Evolutionary conservation across 2,888 invertebrate species (phyloP).

Genomic region (Andrena flavipes): DNA sequence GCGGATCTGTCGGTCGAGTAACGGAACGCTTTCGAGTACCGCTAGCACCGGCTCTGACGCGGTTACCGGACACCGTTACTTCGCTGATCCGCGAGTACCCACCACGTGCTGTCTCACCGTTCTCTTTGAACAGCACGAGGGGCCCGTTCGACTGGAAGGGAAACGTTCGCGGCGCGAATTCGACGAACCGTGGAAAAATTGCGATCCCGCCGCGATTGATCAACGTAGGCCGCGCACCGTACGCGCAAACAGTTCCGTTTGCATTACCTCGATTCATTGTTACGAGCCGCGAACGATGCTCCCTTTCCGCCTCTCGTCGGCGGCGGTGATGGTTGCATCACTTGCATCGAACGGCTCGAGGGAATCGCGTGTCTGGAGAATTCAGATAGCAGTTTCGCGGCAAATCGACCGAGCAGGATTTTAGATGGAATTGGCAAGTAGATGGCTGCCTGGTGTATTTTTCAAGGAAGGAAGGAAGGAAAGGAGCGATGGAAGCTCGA

Average conservation of each 20-base stretch:
- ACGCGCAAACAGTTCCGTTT: slow-evolving; percentile 48
- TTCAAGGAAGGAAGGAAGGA: neutral
- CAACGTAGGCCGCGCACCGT: neutral
- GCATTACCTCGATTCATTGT: slow-evolving; percentile 53
- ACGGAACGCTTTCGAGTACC: slow-evolving; percentile 83
- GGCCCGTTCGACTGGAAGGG: slow-evolving; percentile 46
- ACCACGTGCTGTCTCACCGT: slow-evolving; percentile 81
- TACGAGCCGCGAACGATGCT: slow-evolving; percentile 6
- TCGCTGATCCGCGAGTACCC: slow-evolving; percentile 72
- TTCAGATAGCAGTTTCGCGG: slow-evolving; percentile 3
- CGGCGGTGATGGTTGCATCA: neutral
- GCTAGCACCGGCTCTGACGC: slow-evolving; percentile 83
- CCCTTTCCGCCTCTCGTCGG: neutral
- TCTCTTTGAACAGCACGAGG: slow-evolving; percentile 63
- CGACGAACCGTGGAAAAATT: slow-evolving; percentile 59
- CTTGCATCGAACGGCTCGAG: neutral
- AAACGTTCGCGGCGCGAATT: slow-evolving; percentile 47
- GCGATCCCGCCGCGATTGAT: slow-evolving; percentile 29
- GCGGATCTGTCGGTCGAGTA: slow-evolving; percentile 85
- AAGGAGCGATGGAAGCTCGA: too few species aligned
- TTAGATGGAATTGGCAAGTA: neutral
- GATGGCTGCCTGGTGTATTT: neutral
- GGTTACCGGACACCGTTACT: slow-evolving; percentile 83
- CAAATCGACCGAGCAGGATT: neutral
- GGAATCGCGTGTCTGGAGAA: slow-evolving; percentile 9